Base-by-base conservation (phyloP, 1,140 invertebrate species). In the Ceratitis capitata region DNA sequence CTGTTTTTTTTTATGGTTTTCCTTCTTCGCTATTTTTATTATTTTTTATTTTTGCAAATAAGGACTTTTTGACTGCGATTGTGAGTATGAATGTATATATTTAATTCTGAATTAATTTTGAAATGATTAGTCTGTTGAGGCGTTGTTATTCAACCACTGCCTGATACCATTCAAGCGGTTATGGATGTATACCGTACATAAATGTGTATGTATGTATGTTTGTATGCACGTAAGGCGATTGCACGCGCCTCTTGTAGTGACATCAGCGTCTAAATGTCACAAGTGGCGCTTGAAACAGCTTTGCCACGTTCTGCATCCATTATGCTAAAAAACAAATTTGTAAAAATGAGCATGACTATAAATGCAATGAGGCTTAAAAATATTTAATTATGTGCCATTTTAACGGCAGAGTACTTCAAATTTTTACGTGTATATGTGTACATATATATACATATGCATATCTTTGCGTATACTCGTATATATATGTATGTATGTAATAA, bases 281-380 rank as follows among this genome's bases (percentile, higher is more conserved):
- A 78, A 78, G 69, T 78, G 39, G 39, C 69, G 69, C 69, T 45
- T 78, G 39, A 78, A 78, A 45, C 42, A 78, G 39, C n/a, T 78
- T n/a, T 78, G 69, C 19, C 69, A 78, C 69, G 69, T 16, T 78
- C 39, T 45, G n/a, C 39, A 26, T 19, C 69, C 32, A 78, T 23
- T 47, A 78, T 47, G 45, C 12, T 47, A 47, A 47, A 39, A 64
- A 35, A 12, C 26, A 61, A 29, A 29, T 64, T 32, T 64, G 23
- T 7, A 64, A 29, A 35, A 35, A 5, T 64, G 7, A 35, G 32
- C 10, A 64, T 16, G 6, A 35, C 32, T 19, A 7, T 14, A 64
- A 35, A 32, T 35, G 61, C 2, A 64, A 64, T 58, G 23, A 58
- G 10, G n/a, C 56, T 7, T 58, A 64, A 35, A 39, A 64, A 64